Conservation (phyloP, 1,140 invertebrate species). For the Brachionus asplanchnoidis region DNA sequence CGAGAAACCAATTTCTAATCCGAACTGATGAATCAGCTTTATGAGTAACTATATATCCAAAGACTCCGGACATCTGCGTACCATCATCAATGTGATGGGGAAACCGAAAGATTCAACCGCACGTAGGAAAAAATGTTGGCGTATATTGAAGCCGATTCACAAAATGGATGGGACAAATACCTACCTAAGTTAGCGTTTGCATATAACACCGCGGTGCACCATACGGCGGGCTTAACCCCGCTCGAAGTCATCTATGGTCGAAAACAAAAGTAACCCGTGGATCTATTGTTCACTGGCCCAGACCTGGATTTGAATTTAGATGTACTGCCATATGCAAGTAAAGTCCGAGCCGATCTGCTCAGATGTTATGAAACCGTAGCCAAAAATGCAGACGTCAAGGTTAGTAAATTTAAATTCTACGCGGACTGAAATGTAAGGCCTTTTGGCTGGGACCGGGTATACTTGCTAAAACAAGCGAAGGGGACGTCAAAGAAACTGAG, state of each 20-base stretch:
- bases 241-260: neutral
- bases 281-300: neutral
- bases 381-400: no score
- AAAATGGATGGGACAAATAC: neutral
- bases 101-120: constrained; percentile 48
- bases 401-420: no score
- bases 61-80: constrained; percentile 46
- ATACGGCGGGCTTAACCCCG: neutral
- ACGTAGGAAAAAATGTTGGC: constrained; percentile 43
- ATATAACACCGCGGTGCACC: neutral
- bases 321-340: neutral
- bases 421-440: no score
- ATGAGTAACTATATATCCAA: no score
- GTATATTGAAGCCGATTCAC: neutral
- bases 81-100: constrained; percentile 48
- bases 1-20: neutral
- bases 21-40: neutral
- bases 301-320: neutral
- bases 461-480: no score
- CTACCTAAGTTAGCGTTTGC: neutral
- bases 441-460: no score
- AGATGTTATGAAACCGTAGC: neutral
- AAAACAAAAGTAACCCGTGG: neutral
- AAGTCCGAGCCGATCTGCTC: neutral
- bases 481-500: no score